A percentile compares a stretch with the other conserved stretches of the same genome.
These are phyloP conservation scores for Apamea anceps DNA, from an alignment of 2,888 invertebrate genomes.

Conservation along the genomic window DNA sequence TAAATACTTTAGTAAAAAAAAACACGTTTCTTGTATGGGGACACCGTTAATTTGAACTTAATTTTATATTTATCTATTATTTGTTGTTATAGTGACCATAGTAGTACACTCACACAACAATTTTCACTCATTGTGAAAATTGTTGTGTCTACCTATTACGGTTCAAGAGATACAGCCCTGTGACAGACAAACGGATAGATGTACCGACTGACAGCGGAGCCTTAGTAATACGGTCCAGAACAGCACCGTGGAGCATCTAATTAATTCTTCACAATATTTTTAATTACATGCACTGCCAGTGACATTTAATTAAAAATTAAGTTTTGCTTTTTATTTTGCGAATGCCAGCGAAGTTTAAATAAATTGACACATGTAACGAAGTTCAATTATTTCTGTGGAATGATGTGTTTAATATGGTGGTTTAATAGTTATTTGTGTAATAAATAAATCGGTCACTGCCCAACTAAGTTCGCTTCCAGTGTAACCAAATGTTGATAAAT, in stretches of 20 bases:
- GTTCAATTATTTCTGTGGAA: constrained; percentile 10
- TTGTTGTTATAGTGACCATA: not conserved
- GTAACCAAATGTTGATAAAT: not conserved
- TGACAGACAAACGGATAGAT: not conserved
- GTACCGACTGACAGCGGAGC: not conserved
- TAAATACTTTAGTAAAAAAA: not conserved
- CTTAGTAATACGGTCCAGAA: not conserved
- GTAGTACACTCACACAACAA: fast-evolving
- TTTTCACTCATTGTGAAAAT: too few relatives aligned
- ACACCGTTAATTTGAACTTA: not conserved
- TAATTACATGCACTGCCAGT: constrained; percentile 43
- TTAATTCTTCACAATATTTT: constrained; percentile 45
- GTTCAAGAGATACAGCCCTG: not conserved
- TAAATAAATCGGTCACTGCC: not conserved
- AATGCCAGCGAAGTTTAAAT: constrained; percentile 5
- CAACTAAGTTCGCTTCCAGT: not conserved
- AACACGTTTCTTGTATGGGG: not conserved
- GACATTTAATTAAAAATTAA: constrained; percentile 44
- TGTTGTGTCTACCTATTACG: not conserved
- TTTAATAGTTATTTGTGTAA: not conserved
- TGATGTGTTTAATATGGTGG: not conserved
- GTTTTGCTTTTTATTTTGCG: constrained; percentile 15
- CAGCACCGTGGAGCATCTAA: constrained; percentile 31
- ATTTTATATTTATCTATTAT: not conserved
- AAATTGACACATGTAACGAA: constrained; percentile 14